A percentile compares a stretch with the other conserved stretches of the same genome.
Conservation (phyloP, 2,113 vertebrate genomes). For the Proterorhinus semilunaris region DNA sequence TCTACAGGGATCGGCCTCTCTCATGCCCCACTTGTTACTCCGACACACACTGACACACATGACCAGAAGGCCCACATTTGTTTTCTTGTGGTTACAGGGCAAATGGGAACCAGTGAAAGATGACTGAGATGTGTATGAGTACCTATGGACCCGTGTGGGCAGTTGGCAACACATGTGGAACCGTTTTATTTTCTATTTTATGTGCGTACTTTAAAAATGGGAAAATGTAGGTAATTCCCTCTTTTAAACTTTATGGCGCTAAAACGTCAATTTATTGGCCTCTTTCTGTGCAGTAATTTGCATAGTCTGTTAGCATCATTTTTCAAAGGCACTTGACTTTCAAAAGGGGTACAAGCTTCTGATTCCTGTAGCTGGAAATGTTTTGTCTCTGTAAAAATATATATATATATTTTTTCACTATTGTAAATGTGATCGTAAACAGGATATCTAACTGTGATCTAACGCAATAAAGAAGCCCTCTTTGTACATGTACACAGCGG, state of each 20-base stretch:
- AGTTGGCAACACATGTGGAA: neutral
- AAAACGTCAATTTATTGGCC: neutral
- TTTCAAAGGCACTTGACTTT: neutral
- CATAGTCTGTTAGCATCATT: neutral
- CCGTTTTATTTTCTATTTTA: neutral
- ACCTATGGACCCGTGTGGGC: slow-evolving; percentile 10
- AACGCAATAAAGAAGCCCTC: neutral
- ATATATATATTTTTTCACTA: neutral
- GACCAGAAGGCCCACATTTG: slow-evolving; percentile 66
- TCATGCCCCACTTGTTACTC: slow-evolving; percentile 67
- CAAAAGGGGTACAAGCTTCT: neutral
- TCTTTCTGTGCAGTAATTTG: neutral
- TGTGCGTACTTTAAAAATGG: neutral
- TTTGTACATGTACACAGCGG: slow-evolving; percentile 16
- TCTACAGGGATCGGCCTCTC: slow-evolving; percentile 56
- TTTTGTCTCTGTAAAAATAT: neutral
- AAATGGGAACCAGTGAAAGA: slow-evolving; percentile 63
- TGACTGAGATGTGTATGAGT: slow-evolving; percentile 51
- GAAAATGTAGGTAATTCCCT: neutral
- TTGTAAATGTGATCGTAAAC: neutral
- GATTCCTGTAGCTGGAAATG: neutral
- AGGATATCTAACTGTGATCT: neutral
- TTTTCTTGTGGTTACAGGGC: slow-evolving; percentile 72
- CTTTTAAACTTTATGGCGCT: neutral
- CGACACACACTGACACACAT: slow-evolving; percentile 58